Percentiles rank a stretch among this genome's conserved stretches.
phyloP scores from a whole-genome alignment of 2,113 vertebrate genomes.

The Hoplias malabaricus region DNA sequence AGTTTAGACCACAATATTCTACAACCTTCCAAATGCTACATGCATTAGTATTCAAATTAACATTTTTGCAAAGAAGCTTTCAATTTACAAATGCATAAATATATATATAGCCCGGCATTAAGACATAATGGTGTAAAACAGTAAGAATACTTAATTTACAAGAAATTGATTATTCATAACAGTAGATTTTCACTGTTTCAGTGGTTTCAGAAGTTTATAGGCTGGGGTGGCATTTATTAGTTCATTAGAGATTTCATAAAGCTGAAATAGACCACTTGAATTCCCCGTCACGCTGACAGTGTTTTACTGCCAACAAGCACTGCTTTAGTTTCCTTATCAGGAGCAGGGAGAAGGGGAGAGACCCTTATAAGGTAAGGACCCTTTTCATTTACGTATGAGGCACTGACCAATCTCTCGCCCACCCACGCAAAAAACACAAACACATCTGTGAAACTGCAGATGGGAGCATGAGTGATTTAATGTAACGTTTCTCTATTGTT shows the following conservation, averaged over 20 bases:
- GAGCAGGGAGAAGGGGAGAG: constrained; percentile 30
- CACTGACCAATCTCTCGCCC: constrained; percentile 31
- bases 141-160: neutral
- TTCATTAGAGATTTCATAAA: neutral
- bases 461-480: constrained; percentile 30
- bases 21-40: neutral
- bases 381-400: constrained; percentile 16
- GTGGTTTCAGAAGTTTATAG: too few species aligned
- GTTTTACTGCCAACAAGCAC: neutral
- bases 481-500: constrained; percentile 24
- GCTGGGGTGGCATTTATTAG: neutral
- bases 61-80: neutral
- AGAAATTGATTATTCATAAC: neutral
- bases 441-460: constrained; percentile 9
- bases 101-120: neutral
- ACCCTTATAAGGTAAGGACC: constrained; percentile 63
- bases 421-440: neutral
- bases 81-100: neutral
- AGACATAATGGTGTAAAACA: neutral
- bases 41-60: too few species aligned
- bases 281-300: neutral
- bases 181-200: neutral
- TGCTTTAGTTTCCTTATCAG: constrained; percentile 29
- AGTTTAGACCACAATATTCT: too few species aligned
- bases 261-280: constrained; percentile 21